phyloP scores from a whole-genome alignment of 2,888 invertebrate species.

The Oeneis ivallda region DNA sequence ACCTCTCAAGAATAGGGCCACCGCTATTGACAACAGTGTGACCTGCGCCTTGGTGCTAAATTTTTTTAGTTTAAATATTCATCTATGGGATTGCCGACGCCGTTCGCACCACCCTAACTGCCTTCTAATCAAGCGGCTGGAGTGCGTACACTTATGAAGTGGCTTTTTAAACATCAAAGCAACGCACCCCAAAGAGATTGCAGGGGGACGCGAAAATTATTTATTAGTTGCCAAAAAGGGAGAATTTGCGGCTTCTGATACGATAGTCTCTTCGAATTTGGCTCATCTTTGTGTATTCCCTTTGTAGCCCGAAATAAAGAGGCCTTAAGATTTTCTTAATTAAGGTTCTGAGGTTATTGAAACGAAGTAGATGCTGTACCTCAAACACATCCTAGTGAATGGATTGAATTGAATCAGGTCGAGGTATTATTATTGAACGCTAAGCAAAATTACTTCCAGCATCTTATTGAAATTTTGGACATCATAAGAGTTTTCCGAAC shows the following conservation, averaged over 20 bases:
- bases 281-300: conserved; percentile 43
- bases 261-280: conserved; percentile 42
- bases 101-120: conserved; percentile 52
- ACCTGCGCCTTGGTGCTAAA: conserved; percentile 18
- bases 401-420: background rate
- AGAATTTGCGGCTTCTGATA: conserved; percentile 47
- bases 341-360: conserved; percentile 38
- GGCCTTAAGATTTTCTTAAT: conserved; percentile 50
- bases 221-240: conserved; percentile 63
- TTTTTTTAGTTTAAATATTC: conserved; percentile 50
- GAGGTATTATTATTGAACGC: background rate
- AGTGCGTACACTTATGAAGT: conserved; percentile 66
- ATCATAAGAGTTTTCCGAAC: background rate
- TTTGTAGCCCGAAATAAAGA: conserved; percentile 49
- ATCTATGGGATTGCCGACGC: conserved; percentile 44
- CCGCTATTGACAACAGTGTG: background rate
- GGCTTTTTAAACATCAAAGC: conserved; percentile 74
- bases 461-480: background rate
- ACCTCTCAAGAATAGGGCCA: background rate
- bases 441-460: conserved; percentile 1
- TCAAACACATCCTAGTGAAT: background rate
- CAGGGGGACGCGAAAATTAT: conserved; percentile 59
- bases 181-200: conserved; percentile 44
- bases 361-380: conserved; percentile 17
- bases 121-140: conserved; percentile 67